Base-by-base conservation (phyloP, 2,888 invertebrate genomes). In the Dolichomitus sp. region DNA sequence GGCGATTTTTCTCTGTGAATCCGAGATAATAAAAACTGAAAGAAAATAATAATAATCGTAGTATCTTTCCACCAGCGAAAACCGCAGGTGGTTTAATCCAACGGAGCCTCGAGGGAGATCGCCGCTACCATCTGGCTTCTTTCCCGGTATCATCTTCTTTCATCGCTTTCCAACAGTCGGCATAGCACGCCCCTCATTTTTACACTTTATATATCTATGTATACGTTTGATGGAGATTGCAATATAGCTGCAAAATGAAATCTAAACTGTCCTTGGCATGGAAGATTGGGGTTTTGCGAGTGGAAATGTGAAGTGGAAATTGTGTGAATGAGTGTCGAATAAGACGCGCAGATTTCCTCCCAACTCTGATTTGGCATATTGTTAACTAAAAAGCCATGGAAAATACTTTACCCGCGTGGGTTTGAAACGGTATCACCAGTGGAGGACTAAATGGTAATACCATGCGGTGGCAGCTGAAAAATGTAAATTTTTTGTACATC, bases 111-210 rank as follows among this genome's bases (percentile, higher is more conserved):
- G 59, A 57, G 68, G 59, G 48, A 76, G 54, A 72, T 59, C 59
- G 57, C 27, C 42, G 57, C 66, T 68, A 14, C 37, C 68, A 76
- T 76, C 76, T 76, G 76, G 68, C 68, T 76, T 68, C 68, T 42
- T 76, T 76, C 63, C 59, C 42, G 59, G 48, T 57, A 73, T 73
- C 52, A 50, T 76, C 59, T 59, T 76, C 59, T 59, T 59, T 66
- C 66, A 66, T 37, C 37, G 52, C 33, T 42, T 27, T 42, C 17
- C 54, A 48, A 42, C 57, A 48, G 33, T 19, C 42, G 17, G 42
- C 57, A 52, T 48, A 17, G 17, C 30, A 65, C 54, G 54, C n/a
- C 27, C 27, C 17, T 12, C 73, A 50, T 73, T 54, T 23, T 6
- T 40, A 30, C 11, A 7, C 30, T 40, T 52, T 54, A 54, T 76